A percentile compares a stretch with the other conserved stretches of the same genome.
Evolutionary conservation across 2,113 vertebrate species (phyloP).

Genomic region (Pica pica): DNA sequence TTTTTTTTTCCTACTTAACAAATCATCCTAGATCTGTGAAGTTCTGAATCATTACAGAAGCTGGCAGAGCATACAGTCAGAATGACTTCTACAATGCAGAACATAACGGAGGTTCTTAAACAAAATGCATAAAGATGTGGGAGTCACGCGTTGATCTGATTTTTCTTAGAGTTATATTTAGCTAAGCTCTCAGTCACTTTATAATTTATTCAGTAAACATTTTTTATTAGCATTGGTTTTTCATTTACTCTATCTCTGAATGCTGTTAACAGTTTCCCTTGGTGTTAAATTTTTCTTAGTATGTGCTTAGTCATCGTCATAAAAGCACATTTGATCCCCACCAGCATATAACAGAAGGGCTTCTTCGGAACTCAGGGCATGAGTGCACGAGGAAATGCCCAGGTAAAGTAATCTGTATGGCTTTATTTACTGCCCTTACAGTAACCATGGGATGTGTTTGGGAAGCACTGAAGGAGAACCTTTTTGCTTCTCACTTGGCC

Average conservation of each 20-base stretch:
- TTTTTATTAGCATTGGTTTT: not conserved
- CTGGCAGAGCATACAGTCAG: not conserved
- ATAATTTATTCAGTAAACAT: not conserved
- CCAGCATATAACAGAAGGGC: not conserved
- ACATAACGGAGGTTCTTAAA: not conserved
- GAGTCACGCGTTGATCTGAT: not conserved
- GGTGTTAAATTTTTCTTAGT: not conserved
- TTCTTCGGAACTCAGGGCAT: not conserved
- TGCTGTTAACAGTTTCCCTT: not conserved
- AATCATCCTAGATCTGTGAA: not conserved
- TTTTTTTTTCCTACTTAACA: not conserved
- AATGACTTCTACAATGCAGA: not conserved
- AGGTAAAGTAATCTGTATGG: not conserved
- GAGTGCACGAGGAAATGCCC: accelerated
- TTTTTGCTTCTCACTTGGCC: not conserved
- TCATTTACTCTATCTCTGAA: not conserved
- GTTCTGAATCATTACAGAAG: not conserved
- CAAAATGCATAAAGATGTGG: not conserved
- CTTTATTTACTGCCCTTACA: not conserved
- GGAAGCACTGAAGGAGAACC: not conserved
- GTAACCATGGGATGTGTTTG: not conserved
- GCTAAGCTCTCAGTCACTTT: not conserved
- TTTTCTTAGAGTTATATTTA: not conserved
- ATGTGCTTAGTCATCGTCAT: not conserved
- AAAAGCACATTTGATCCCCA: not conserved